Evolutionary conservation across 1,140 invertebrate genomes (phyloP), one percentile per base, ranked within the genome.

Genomic region (Drosophila nigromelanica): DNA sequence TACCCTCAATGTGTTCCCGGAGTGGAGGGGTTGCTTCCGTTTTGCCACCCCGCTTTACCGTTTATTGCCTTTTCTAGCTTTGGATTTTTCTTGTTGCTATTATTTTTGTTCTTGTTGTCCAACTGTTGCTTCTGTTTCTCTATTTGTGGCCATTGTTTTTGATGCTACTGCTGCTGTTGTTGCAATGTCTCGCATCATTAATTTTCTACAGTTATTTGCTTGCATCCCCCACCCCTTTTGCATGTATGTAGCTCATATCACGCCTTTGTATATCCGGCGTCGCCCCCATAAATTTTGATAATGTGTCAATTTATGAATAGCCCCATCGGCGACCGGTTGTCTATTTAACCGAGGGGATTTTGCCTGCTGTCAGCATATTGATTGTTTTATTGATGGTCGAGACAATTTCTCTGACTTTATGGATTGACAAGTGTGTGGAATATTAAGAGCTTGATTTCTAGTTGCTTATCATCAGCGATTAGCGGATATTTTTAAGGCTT

Each of bases 281-380:
- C 43, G 78, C 39, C 54, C 33, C 67, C 75, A 87, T 87, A 89
- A 89, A 89, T 89, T 87, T 89, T 78, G 82, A 87, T 87, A 87
- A 87, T 87, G 82, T 87, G 83, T 87, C 83, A 87, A 87, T 87
- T 87, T 87, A 87, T 87, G 83, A 87, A 87, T 89, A 72, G 81
- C 64, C 50, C 67, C 39, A 59, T 67, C 52, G 70, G 63, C 48
- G 67, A 39, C 62, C 40, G 58, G 18, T 73, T 81, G 73, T 66
- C 78, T 43, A 51, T 76, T 73, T 63, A 52, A 54, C 63, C 67
- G 43, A 64, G 68, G 66, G 79, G 79, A 87, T 73, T n/a, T n/a
- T 87, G 81, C 62, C 72, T 59, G 75, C 82, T 87, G 83, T 87
- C 82, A 87, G 78, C 79, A 73, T 89, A 87, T 89, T 87, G 83